Base-by-base conservation (phyloP, 2,888 invertebrate species). In the Mimas tiliae region DNA sequence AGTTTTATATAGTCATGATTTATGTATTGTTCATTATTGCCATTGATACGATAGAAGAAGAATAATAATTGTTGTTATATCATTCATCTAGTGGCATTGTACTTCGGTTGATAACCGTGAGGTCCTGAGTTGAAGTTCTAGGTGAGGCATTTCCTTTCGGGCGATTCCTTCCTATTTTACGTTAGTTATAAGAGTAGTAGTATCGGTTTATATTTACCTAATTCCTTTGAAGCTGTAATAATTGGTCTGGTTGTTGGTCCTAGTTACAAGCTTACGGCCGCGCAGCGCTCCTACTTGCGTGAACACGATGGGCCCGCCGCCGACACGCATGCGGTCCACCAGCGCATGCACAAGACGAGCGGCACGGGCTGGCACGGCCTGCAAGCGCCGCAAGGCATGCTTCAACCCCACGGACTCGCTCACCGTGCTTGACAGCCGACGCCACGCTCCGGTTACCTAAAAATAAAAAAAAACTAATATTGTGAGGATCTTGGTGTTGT, bases 221-320 rank as follows among this genome's bases (percentile, higher is more conserved):
- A 94, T 91, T 33, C 94, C 94, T 72, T 93, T 93, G 73, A 94
- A 94, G 71, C 94, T 93, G 75, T 92, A 94, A 69, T 93, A 94
- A 0, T 90, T 86, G 1, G 84, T 88, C 72, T 90, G 91, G 9
- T 84, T 84, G 6, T 80, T 79, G 1, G 93, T 93, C 69, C 93
- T 83, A 0, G 94, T 87, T 11, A 88, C 76, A 0, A 94, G 85
- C 51, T 89, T 79, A n/a, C 94, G 82, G 0, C 94, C 94, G 4
- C 94, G 85, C 65, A 94, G 77, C 6, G 87, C 79, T 8, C 94
- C 94, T 0, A 90, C 78, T 65, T 82, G 78, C 3, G 93, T 92
- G 72, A 79, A 69, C 48, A 94, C 91, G 42, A 91, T 72, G 1
- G 94, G 94, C 6, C 93, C 94, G 14, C 94, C 94, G 38, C 94